Evolutionary conservation across 23 tunicate species (phyloP).

Genomic region (Clavelina lepadiformis): DNA sequence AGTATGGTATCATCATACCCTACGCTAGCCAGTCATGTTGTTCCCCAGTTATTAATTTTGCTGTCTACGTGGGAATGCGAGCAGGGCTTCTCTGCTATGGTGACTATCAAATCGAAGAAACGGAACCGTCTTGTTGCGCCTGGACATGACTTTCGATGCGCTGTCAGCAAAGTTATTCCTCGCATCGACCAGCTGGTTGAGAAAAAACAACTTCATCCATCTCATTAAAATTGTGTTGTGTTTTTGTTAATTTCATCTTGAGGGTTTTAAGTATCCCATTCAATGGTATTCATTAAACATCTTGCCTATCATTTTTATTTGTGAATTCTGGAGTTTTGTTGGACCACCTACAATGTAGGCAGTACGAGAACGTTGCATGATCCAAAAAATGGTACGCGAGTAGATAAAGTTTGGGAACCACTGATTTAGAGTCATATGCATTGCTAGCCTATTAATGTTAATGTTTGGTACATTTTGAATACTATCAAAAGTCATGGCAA

Average conservation of each 20-base stretch:
- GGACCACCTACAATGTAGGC: no score
- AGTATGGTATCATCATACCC: conserved; percentile 43
- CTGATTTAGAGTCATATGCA: no score
- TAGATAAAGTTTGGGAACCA: no score
- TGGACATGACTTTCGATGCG: conserved; percentile 64
- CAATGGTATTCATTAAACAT: conserved; percentile 22
- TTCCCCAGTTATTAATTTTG: conserved; percentile 47
- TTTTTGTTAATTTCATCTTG: conserved; percentile 26
- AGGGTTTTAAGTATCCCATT: conserved; percentile 15
- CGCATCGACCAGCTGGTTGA: conserved; percentile 59
- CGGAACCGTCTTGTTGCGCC: conserved; percentile 51
- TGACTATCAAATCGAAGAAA: conserved; percentile 48
- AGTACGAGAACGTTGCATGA: no score
- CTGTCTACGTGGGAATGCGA: conserved; percentile 64
- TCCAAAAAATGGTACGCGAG: no score
- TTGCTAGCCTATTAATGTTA: no score
- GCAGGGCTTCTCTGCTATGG: conserved; percentile 46
- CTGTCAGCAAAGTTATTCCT: conserved; percentile 58
- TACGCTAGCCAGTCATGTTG: conserved; percentile 42
- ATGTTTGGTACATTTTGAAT: no score
- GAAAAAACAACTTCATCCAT: conserved; percentile 57
- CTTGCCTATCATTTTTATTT: conserved; percentile 7
- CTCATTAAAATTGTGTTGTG: conserved; percentile 44
- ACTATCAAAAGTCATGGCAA: no score
- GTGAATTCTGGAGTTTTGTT: conserved; percentile 20